Base-by-base conservation (phyloP, 2,888 invertebrate species). In the Brachynemurus nebulosus region DNA sequence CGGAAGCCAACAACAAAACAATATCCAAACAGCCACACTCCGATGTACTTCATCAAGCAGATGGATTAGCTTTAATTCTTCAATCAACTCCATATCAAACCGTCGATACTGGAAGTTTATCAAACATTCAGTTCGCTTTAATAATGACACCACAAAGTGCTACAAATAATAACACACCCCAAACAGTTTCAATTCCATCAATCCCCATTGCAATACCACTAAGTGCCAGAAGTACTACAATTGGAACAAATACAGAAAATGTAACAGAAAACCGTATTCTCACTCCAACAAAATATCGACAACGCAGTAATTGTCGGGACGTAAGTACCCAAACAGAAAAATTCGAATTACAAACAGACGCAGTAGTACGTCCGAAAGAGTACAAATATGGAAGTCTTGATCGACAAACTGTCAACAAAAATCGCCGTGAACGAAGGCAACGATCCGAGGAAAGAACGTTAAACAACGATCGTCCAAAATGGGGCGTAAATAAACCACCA, bases 401-500 rank as follows among this genome's bases (percentile, higher is more conserved):
- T 39, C 52, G 53, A 40, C 58, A 60, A 40, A 56, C 56, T 48
- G 55, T 52, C 30, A 36, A 25, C 2, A 23, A 20, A 14, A 38
- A 18, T n/a, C 19, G 72, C 58, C 74, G 72, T 58, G 71, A 72
- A 47, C 63, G 69, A 47, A 62, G 71, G 17, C 65, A 70, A 43
- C 63, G 72, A 44, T 70, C 71, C 6, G 71, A 71, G 50, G 71
- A 72, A 54, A 62, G 70, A 45, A 68, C 60, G 45, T 70, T 72
- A 59, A 70, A 74, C 62, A 74, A 74, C 57, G 74, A 74, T 60
- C 69, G 84, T 45, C 78, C 80, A 9, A 76, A 85, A 64, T 79
- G 85, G 85, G 76, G 80, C 34, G 82, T 77, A 2, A 82, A 81
- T 54, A 69, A 78, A 50, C 86, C 88, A 4, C 78, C 79, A 18